Percentiles rank a stretch among this genome's conserved stretches.
Conservation (phyloP, 2,888 invertebrate genomes). For the Andrena praecox region DNA sequence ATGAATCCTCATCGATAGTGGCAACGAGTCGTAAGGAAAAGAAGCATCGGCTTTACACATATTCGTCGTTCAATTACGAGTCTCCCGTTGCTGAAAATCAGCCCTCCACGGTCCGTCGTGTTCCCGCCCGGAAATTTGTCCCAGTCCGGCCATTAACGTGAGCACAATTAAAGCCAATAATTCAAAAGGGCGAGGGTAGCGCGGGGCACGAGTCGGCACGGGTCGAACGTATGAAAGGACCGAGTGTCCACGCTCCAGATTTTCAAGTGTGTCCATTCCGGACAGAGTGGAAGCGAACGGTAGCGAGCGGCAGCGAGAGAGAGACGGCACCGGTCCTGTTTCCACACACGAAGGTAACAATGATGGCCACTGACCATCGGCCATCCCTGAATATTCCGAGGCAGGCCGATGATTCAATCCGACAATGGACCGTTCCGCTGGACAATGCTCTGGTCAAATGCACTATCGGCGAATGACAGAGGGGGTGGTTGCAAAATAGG, state of each 20-base stretch:
- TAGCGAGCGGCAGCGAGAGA: slow-evolving; percentile 19
- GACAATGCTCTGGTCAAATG: slow-evolving; percentile 83
- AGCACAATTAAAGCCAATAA: slow-evolving; percentile 83
- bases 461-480: slow-evolving; percentile 61
- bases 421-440: slow-evolving; percentile 81
- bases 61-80: not conserved
- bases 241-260: slow-evolving; percentile 64
- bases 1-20: no score
- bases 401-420: slow-evolving; percentile 82
- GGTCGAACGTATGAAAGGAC: slow-evolving; percentile 54
- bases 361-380: slow-evolving; percentile 81
- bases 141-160: slow-evolving; percentile 70
- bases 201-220: slow-evolving; percentile 32
- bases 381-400: slow-evolving; percentile 80
- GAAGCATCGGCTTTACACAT: no score
- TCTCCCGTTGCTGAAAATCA: not conserved
- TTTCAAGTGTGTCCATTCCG: slow-evolving; percentile 68
- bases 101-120: slow-evolving; percentile 57
- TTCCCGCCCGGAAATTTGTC: slow-evolving; percentile 80
- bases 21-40: no score
- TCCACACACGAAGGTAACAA: slow-evolving; percentile 70
- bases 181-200: slow-evolving; percentile 72
- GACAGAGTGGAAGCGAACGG: slow-evolving; percentile 6
- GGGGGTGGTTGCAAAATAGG: slow-evolving; percentile 75
- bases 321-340: slow-evolving; percentile 37